phyloP scores from a whole-genome alignment of 2,113 vertebrate genomes.

The Hystrix brachyura region DNA sequence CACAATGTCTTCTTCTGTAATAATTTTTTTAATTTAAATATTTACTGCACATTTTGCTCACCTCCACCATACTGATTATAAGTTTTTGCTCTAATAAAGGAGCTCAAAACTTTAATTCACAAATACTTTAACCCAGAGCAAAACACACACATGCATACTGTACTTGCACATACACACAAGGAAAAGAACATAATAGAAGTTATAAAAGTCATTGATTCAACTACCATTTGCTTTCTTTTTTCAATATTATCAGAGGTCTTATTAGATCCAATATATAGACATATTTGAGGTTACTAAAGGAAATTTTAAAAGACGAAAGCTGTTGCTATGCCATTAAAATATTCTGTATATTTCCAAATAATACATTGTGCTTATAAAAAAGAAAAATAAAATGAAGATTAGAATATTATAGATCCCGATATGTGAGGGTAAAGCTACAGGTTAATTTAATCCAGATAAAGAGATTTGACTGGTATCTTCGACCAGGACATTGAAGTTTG shows the following conservation, averaged over 20 bases:
- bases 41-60: neutral
- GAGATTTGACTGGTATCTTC: constrained; percentile 53
- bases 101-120: neutral
- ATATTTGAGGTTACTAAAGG: neutral
- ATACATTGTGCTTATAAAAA: constrained; percentile 65
- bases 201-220: neutral
- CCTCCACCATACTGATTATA: neutral
- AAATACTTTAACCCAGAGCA: neutral
- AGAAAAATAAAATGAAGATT: neutral
- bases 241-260: neutral
- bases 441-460: constrained; percentile 64
- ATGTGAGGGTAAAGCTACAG: neutral
- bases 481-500: neutral
- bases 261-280: constrained; percentile 1
- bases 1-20: too few relatives aligned
- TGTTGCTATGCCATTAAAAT: constrained; percentile 43
- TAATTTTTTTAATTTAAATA: neutral
- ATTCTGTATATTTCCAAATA: neutral
- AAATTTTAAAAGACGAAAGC: neutral
- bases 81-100: neutral
- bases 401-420: constrained; percentile 43
- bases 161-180: neutral
- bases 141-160: neutral
- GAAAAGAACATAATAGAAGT: neutral
- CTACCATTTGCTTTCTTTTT: neutral